A percentile compares a stretch with the other conserved stretches of the same genome.
These are phyloP conservation scores for Scopus umbretta DNA, from an alignment of 2,113 vertebrate genomes.

Conservation along the genomic window DNA sequence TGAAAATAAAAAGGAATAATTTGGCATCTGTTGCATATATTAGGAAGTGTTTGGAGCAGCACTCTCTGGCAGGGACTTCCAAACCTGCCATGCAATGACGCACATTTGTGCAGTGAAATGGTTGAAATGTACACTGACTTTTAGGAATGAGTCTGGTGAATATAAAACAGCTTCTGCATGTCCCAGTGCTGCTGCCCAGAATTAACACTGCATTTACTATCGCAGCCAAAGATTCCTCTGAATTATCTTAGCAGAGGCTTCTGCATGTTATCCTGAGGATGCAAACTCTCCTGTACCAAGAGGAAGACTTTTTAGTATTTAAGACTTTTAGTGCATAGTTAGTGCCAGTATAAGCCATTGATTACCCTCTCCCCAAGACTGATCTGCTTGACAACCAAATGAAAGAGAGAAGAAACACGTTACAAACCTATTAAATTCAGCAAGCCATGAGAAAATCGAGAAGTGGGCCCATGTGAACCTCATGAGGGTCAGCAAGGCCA, in stretches of 20 bases:
- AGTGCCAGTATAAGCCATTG: background rate
- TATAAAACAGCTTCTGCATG: constrained; percentile 17
- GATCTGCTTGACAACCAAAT: background rate
- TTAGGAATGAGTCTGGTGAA: constrained; percentile 8
- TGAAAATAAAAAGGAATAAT: constrained; percentile 58
- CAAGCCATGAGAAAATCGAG: background rate
- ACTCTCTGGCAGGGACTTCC: background rate
- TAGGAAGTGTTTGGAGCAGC: constrained; percentile 27
- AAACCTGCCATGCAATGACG: background rate
- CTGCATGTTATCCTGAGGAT: background rate
- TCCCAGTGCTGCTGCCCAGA: background rate
- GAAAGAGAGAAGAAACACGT: background rate
- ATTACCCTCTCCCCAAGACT: background rate
- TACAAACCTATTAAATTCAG: background rate
- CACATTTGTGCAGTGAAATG: background rate
- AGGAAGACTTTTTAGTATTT: background rate
- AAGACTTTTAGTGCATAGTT: background rate
- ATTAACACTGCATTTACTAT: background rate
- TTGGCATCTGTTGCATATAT: constrained; percentile 41
- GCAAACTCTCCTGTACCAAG: background rate
- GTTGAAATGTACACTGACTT: constrained; percentile 6
- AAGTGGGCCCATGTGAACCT: background rate
- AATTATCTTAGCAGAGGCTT: background rate
- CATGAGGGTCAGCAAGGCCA: background rate
- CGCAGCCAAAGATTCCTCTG: background rate